Conservation (phyloP, 2,888 invertebrate species). For the Smittia aterrima region DNA sequence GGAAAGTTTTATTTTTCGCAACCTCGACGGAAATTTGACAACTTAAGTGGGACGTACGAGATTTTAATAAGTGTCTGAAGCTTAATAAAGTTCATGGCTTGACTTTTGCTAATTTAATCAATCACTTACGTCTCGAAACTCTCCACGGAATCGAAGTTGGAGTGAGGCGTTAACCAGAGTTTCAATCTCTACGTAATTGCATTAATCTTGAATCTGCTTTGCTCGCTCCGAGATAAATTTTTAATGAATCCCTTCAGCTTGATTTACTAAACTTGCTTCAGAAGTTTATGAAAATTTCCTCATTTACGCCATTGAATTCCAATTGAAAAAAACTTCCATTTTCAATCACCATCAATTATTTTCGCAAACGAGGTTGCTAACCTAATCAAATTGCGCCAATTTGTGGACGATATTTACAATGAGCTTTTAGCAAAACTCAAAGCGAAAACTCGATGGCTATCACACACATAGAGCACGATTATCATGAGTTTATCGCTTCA, state of each 20-base stretch:
- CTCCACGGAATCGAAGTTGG: background rate
- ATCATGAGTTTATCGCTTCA: constrained; percentile 2
- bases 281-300: no score
- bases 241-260: background rate
- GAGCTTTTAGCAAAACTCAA: background rate
- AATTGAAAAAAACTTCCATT: no score
- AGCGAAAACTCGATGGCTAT: background rate
- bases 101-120: background rate
- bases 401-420: constrained; percentile 1
- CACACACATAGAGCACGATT: background rate
- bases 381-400: background rate
- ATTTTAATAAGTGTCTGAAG: constrained; percentile 1
- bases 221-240: background rate
- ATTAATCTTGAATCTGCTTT: background rate
- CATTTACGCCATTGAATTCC: no score
- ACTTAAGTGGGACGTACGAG: background rate
- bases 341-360: no score
- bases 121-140: background rate
- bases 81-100: constrained; percentile 1
- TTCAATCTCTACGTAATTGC: background rate
- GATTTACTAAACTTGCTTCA: no score
- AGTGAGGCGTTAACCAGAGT: background rate
- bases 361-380: background rate
- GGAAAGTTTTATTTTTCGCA: background rate
- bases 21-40: background rate